These are phyloP conservation scores for Tromatobia lineatoria DNA, from an alignment of 2,888 invertebrate species.

Conservation along the genomic window DNA sequence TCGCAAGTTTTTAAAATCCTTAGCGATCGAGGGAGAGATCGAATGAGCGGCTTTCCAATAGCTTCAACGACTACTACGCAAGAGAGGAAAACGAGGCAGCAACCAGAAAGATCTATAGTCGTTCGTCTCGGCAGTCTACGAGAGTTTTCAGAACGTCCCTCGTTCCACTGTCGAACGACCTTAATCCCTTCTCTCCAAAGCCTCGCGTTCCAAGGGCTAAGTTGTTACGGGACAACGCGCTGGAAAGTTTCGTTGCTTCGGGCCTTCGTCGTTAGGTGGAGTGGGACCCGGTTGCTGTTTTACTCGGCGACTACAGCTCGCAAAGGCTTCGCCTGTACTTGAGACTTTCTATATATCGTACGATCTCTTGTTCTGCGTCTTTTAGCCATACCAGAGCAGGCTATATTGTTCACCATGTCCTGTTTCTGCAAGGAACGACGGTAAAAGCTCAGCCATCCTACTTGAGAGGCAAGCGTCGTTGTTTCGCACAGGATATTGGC, in stretches of 20 bases:
- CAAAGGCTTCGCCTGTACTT: background rate
- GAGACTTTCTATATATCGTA: background rate
- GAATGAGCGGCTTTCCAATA: constrained; percentile 29
- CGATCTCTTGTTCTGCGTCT: constrained; percentile 7
- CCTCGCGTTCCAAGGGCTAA: constrained; percentile 38
- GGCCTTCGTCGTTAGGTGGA: constrained; percentile 24
- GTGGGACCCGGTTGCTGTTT: background rate
- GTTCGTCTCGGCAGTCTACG: background rate
- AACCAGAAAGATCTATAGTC: constrained; percentile 15
- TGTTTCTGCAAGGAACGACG: constrained; percentile 67
- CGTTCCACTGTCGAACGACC: background rate
- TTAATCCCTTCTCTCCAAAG: constrained; percentile 44
- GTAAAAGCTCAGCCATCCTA: constrained; percentile 67
- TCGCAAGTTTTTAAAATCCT: constrained; percentile 35
- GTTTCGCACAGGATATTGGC: constrained; percentile 75
- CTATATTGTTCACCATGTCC: constrained; percentile 9
- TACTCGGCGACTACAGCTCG: constrained; percentile 1
- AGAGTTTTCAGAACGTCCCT: background rate
- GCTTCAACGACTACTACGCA: background rate
- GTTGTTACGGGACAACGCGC: constrained; percentile 34
- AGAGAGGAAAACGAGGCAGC: background rate
- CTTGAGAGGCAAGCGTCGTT: constrained; percentile 32
- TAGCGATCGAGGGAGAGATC: constrained; percentile 1
- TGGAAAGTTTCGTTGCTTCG: constrained; percentile 30
- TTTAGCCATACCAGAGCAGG: background rate